Percentiles rank a stretch among this genome's conserved stretches.
These are phyloP conservation scores for Scomber japonicus DNA, from an alignment of 2,113 vertebrate genomes.

Conservation along the genomic window DNA sequence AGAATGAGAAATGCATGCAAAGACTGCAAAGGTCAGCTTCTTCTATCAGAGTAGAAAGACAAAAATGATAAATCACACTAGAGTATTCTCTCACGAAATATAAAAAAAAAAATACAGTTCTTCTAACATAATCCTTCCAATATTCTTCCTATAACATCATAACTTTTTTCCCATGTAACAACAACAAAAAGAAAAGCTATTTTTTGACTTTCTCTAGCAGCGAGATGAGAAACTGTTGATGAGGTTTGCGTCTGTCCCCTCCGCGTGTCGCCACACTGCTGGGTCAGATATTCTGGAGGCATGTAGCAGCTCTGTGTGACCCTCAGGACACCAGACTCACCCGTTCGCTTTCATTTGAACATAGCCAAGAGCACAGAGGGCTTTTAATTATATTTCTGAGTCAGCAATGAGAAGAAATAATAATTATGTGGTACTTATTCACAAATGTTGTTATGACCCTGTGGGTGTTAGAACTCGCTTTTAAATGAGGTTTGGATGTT, in stretches of 20 bases:
- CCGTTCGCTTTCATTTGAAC: neutral
- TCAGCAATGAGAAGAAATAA: neutral
- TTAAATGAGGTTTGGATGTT: neutral
- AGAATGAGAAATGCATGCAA: neutral
- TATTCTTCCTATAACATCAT: no score
- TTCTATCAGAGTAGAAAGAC: neutral
- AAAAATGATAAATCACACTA: no score
- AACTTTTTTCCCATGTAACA: no score
- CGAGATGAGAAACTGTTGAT: neutral
- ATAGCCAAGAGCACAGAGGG: neutral
- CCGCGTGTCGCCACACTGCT: neutral
- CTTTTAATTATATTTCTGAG: neutral
- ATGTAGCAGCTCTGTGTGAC: constrained; percentile 16
- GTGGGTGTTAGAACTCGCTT: neutral
- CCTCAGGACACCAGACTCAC: neutral
- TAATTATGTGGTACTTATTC: neutral
- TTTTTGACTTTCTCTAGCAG: neutral
- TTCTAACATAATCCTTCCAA: no score
- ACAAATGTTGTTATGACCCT: neutral
- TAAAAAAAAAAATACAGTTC: no score
- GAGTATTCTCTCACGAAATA: no score
- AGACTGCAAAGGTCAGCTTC: neutral
- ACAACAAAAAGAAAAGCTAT: no score
- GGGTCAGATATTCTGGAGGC: neutral
- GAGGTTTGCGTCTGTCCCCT: neutral